Evolutionary conservation across 2,888 invertebrate species (phyloP).

Genomic region (Rhabditophanes sp.): DNA sequence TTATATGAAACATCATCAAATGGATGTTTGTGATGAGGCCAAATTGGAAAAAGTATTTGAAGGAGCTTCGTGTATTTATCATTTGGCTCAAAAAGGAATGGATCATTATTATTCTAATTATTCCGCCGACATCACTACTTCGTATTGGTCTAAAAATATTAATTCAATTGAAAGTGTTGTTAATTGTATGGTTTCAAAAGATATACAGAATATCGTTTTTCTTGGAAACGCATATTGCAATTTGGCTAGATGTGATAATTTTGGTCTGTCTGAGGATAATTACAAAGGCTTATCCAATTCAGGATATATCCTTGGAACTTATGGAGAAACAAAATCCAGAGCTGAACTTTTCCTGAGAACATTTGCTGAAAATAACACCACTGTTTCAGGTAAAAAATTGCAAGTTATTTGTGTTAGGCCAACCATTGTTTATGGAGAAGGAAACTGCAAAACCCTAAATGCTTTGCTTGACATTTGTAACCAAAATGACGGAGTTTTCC

Average conservation of each 20-base stretch:
- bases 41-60: conserved; percentile 14
- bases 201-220: conserved; percentile 23
- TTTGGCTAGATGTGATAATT: conserved; percentile 34
- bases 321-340: conserved; percentile 28
- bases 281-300: conserved; percentile 21
- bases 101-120: conserved; percentile 15
- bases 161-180: conserved; percentile 25
- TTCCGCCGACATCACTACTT: not conserved
- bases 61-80: conserved; percentile 16
- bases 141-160: too few relatives aligned
- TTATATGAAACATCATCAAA: conserved; percentile 11
- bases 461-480: conserved; percentile 15
- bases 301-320: conserved; percentile 30
- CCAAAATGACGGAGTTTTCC: conserved; percentile 12
- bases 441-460: conserved; percentile 13
- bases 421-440: conserved; percentile 30
- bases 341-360: conserved; percentile 30
- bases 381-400: conserved; percentile 14
- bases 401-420: conserved; percentile 28
- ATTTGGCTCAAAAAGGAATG: conserved; percentile 16
- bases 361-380: conserved; percentile 11
- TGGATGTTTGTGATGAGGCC: conserved; percentile 17
- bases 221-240: conserved; percentile 36
- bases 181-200: conserved; percentile 18
- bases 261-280: conserved; percentile 31